Conservation (phyloP, 2,797 vertebrate genomes). For the Pangasius krempfi region DNA sequence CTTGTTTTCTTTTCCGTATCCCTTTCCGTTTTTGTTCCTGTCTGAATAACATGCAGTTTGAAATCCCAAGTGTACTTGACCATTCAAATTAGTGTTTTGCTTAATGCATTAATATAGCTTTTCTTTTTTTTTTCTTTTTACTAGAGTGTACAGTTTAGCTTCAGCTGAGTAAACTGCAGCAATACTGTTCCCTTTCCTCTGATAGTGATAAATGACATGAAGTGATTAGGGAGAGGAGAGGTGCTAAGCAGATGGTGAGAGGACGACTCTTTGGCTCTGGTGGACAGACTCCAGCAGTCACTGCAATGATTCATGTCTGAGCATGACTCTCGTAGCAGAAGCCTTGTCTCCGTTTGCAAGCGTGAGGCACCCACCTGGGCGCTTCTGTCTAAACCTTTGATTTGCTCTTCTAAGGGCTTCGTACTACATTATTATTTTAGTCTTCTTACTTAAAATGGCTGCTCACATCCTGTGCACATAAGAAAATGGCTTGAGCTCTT, state of each 20-base stretch:
- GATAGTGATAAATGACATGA: conserved; percentile 44
- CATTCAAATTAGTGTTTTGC: background rate
- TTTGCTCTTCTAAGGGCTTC: conserved; percentile 50
- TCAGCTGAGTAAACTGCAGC: conserved; percentile 27
- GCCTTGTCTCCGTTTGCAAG: conserved; percentile 40
- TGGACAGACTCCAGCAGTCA: conserved; percentile 51
- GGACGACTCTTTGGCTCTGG: conserved; percentile 30
- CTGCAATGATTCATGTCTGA: conserved; percentile 52
- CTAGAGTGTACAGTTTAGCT: conserved; percentile 24
- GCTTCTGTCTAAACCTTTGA: conserved; percentile 45
- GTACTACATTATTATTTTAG: conserved; percentile 47
- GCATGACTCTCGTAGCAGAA: conserved; percentile 41
- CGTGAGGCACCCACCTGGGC: conserved; percentile 6
- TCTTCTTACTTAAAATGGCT: conserved; percentile 53
- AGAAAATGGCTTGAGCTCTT: conserved; percentile 32
- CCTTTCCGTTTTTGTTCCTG: background rate
- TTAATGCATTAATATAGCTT: background rate
- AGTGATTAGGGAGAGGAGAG: conserved; percentile 41
- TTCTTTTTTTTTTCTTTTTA: background rate
- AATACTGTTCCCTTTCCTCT: conserved; percentile 18
- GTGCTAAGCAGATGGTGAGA: conserved; percentile 55
- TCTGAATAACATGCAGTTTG: background rate
- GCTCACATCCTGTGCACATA: conserved; percentile 18
- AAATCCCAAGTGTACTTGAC: background rate
- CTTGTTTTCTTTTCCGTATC: background rate